Conservation (phyloP, 2,888 invertebrate species). For the Polydrusus pterygomalis region DNA sequence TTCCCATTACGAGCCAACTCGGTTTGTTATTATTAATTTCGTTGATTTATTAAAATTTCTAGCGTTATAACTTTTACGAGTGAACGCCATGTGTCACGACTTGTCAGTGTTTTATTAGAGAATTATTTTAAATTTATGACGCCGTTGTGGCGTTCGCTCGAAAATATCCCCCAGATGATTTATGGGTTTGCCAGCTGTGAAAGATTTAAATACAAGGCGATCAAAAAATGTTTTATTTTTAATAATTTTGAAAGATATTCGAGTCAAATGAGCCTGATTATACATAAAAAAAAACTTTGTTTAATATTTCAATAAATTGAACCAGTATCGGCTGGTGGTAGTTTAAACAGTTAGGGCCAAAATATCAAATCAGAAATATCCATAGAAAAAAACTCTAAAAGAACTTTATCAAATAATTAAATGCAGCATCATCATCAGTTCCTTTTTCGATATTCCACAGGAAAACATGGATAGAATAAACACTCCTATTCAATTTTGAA, state of each 20-base stretch:
- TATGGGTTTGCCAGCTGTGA: conserved; percentile 39
- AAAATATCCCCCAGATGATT: conserved; percentile 40
- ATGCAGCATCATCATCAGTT: too few species aligned
- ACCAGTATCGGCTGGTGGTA: too few species aligned
- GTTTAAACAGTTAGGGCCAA: too few species aligned
- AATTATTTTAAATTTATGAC: conserved; percentile 54
- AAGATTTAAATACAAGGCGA: conserved; percentile 7
- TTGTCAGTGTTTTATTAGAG: conserved; percentile 55
- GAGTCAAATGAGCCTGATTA: too few species aligned
- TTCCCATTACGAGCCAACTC: conserved; percentile 35
- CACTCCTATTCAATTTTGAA: too few species aligned
- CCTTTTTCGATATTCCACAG: too few species aligned
- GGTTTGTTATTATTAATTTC: conserved; percentile 54
- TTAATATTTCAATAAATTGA: too few species aligned
- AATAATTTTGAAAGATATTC: neutral
- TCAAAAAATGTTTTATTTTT: conserved; percentile 4
- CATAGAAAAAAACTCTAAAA: too few species aligned
- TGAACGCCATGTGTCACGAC: conserved; percentile 54
- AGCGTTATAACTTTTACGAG: conserved; percentile 50
- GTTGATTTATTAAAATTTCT: conserved; percentile 53
- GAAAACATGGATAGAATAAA: too few species aligned
- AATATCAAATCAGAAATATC: too few species aligned
- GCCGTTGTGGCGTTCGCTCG: conserved; percentile 38
- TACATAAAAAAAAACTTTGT: too few species aligned
- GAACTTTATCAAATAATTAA: too few species aligned